A percentile compares a stretch with the other conserved stretches of the same genome.
These are phyloP conservation scores for Pantala flavescens DNA, from an alignment of 1,140 invertebrate genomes.

Conservation along the genomic window DNA sequence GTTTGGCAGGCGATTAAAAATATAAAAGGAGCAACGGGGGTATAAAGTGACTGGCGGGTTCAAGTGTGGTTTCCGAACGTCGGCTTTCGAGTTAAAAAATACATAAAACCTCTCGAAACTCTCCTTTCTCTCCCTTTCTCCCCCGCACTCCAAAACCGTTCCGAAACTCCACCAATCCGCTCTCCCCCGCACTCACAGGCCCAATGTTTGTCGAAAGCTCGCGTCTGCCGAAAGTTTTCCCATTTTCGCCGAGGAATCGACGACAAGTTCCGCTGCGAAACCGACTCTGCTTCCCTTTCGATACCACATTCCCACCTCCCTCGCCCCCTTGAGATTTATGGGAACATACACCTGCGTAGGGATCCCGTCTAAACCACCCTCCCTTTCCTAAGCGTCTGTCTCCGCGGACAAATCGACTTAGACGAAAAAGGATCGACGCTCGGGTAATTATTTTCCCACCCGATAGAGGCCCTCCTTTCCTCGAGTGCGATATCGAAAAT, in stretches of 20 bases:
- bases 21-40: neutral
- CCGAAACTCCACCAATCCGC: neutral
- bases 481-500: no score
- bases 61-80: neutral
- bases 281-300: neutral
- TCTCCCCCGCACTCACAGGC: neutral
- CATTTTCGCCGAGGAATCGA: neutral
- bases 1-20: neutral
- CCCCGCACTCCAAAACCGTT: neutral
- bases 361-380: neutral
- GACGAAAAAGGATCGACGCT: neutral
- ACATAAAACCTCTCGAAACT: neutral
- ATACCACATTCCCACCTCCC: neutral
- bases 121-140: neutral
- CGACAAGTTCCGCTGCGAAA: neutral
- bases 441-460: neutral
- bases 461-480: neutral
- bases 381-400: neutral
- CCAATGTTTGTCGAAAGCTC: slow-evolving; percentile 1
- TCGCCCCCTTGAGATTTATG: neutral
- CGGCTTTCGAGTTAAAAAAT: neutral
- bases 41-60: neutral
- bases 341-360: neutral
- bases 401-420: neutral
- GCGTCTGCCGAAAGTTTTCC: slow-evolving; percentile 1